Conservation (phyloP, 2,113 vertebrate species). For the Atrichornis clamosus region DNA sequence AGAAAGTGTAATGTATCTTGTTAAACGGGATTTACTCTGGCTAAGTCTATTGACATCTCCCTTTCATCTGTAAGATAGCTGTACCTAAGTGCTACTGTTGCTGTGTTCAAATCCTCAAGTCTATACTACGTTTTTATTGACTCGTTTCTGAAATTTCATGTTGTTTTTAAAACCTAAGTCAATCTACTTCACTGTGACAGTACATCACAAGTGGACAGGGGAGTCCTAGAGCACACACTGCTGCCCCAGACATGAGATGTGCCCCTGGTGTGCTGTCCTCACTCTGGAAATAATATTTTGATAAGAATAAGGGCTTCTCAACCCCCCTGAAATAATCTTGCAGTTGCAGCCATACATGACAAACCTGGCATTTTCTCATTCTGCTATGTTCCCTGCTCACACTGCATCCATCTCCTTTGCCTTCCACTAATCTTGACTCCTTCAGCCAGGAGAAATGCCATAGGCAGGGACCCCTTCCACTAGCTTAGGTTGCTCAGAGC, state of each 20-base stretch:
- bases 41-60: not conserved
- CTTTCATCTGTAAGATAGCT: not conserved
- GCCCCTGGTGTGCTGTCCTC: accelerated
- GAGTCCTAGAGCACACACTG: not conserved
- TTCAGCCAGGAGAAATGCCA: not conserved
- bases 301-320: not conserved
- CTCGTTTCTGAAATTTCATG: not conserved
- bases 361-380: not conserved
- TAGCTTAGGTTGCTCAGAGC: not conserved
- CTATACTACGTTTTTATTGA: not conserved
- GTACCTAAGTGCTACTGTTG: not conserved
- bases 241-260: not conserved
- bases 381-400: accelerated
- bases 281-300: not conserved
- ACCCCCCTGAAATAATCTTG: not conserved
- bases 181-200: not conserved
- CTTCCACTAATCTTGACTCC: not conserved
- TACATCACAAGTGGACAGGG: not conserved
- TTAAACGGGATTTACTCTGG: not conserved
- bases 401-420: not conserved
- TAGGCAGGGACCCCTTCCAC: not conserved
- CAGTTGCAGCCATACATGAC: accelerated
- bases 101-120: not conserved
- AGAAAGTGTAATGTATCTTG: not conserved
- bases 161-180: not conserved